Evolutionary conservation across 2,797 vertebrate genomes (phyloP), one percentile per base, ranked within the genome.

Genomic region (Paratrypauchen microcephalus): DNA sequence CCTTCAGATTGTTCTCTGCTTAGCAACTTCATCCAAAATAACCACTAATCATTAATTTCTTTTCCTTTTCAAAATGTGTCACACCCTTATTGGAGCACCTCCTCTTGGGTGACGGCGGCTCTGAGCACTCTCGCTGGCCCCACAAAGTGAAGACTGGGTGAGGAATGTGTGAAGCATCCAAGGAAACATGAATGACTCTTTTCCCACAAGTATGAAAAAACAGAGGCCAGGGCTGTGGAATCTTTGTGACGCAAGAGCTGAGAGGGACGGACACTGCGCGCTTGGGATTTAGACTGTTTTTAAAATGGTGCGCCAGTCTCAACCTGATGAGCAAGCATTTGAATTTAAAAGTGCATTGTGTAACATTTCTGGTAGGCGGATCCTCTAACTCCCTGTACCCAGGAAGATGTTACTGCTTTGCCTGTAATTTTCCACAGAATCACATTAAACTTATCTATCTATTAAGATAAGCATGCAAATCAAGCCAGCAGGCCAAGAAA

Each of bases 191-290:
- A 93, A 90, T 92, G 93, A 93, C 89, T 94, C 94, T 94, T 97
- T 98, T 97, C 96, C 96, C 96, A 97, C 94, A 95, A 93, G 93
- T 92, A 91, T 93, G 92, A 92, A 92, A 95, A 94, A 93, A 91
- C 86, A 91, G 86, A 88, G 87, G 79, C 87, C 85, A 82, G 70
- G 81, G 77, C 88, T 91, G 83, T 93, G 92, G 92, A 93, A 92
- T 92, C 91, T 91, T 92, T 90, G 86, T 92, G 90, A 92, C 85
- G 89, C 89, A 92, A 92, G 82, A 83, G 77, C 85, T 76, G 75
- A 78, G 86, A 84, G 83, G 86, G 87, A 86, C 76, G 86, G 84
- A 87, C 83, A 73, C 75, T 73, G 74, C 79, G 76, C 83, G 66
- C 79, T 81, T 72, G 81, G 79, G 87, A 87, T 85, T 87, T 86